Base-by-base conservation (phyloP, 1,140 invertebrate genomes). In the Drosophila sechellia region DNA sequence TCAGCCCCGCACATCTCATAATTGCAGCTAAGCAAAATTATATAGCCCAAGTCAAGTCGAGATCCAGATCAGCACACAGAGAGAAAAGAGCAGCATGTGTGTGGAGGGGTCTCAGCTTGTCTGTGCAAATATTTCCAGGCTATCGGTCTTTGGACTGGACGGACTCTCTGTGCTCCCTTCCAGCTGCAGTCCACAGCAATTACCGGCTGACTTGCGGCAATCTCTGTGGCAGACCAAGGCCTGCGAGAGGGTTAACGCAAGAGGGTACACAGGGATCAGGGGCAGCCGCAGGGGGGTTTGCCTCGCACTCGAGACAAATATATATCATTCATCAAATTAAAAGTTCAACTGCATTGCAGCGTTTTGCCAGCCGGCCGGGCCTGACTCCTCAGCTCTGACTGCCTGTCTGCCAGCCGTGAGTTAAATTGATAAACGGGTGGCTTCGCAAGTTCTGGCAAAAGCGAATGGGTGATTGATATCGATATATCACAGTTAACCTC, bases 241-340 rank as follows among this genome's bases (percentile, higher is more conserved):
- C 39, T 10, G 11, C 35, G 34, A 37, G 25, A 10, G 22, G 8
- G 48, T 15, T 57, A 35, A 20, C 11, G 27, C 34, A 37, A 17
- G 39, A 27, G 40, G 50, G 27, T 15, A 20, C 5, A 3, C 12
- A 1, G 17, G 17, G 10, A 12, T 17, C 3, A 27, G 48, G 15
- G 45, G 34, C 46, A 48, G 37, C 37, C 64, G 27, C 66, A 48
- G 42, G 13, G 58, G 56, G 46, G 50, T 20, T 37, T 31, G 58
- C 39, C 57, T 64, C 50, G 84, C 83, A 87, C 79, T 87, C 79
- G 83, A 87, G 83, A 89, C 83, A 87, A 87, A 87, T 87, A 84
- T 87, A 83, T 87, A 89, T 87, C 83, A 87, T 87, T 87, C 84
- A 87, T 89, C 84, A 87, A 87, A 87, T 87, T 89, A 89, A 87